phyloP scores from a whole-genome alignment of 2,113 vertebrate genomes.

The Amia ocellicauda region DNA sequence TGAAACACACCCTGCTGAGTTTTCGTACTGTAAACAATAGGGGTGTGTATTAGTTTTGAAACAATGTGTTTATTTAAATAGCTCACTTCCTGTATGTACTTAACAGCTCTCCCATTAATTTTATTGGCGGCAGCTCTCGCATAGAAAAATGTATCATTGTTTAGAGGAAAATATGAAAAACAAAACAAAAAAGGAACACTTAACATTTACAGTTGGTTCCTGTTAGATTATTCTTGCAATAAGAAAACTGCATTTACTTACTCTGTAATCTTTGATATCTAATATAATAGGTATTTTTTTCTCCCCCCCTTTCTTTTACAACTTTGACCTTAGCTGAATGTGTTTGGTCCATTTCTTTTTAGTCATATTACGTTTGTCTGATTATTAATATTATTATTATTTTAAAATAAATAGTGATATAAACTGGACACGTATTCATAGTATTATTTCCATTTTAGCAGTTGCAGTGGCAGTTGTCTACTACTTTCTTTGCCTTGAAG shows the following conservation, averaged over 20 bases:
- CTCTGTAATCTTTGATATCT: constrained; percentile 41
- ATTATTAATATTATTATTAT: too few species aligned
- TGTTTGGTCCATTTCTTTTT: constrained; percentile 42
- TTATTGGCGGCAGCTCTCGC: constrained; percentile 58
- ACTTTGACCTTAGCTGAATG: constrained; percentile 18
- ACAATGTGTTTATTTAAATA: constrained; percentile 81
- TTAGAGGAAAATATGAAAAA: constrained; percentile 51
- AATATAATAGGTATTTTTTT: constrained; percentile 47
- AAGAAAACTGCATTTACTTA: constrained; percentile 34
- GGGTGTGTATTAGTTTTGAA: constrained; percentile 75
- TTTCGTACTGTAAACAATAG: constrained; percentile 70
- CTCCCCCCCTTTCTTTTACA: too few species aligned
- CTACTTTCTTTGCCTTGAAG: constrained; percentile 43
- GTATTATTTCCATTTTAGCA: constrained; percentile 7
- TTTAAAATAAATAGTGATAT: too few species aligned
- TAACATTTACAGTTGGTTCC: constrained; percentile 54
- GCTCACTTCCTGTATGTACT: constrained; percentile 67
- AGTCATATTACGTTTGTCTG: constrained; percentile 22
- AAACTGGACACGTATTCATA: constrained; percentile 25
- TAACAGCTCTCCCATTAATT: constrained; percentile 70
- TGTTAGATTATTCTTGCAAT: constrained; percentile 51
- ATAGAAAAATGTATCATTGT: constrained; percentile 65
- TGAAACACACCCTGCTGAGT: constrained; percentile 51
- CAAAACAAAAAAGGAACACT: constrained; percentile 45
- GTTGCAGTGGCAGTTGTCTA: constrained; percentile 15